Evolutionary conservation across 2,888 invertebrate genomes (phyloP).

Genomic region (Priocnemis perturbator): DNA sequence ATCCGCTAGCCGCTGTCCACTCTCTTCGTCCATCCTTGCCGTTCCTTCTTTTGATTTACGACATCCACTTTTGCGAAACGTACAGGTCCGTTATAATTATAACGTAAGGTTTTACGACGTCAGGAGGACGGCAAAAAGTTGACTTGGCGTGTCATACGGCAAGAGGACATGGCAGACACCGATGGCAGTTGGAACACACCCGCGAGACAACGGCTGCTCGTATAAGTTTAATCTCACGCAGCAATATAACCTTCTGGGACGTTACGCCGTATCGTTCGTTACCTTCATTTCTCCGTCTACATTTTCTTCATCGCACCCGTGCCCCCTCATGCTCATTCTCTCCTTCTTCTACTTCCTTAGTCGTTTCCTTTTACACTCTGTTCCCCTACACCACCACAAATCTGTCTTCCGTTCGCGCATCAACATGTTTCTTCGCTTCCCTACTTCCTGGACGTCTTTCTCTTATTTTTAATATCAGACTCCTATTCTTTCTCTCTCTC

Average conservation of each 20-base stretch:
- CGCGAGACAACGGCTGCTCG: conserved; percentile 49
- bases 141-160: too few species aligned
- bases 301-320: conserved; percentile 6
- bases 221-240: conserved; percentile 54
- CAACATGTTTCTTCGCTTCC: neutral
- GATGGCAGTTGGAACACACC: conserved; percentile 48
- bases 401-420: neutral
- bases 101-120: too few species aligned
- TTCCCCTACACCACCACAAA: neutral
- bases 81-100: too few species aligned
- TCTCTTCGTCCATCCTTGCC: too few species aligned
- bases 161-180: conserved; percentile 16
- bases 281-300: conserved; percentile 13
- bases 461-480: too few species aligned
- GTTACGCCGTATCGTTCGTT: conserved; percentile 22
- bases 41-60: too few species aligned
- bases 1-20: too few species aligned
- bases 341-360: neutral
- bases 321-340: neutral
- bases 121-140: too few species aligned
- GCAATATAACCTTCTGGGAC: conserved; percentile 42
- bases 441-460: neutral
- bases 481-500: too few species aligned
- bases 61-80: too few species aligned
- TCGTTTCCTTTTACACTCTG: conserved; percentile 4